A percentile compares a stretch with the other conserved stretches of the same genome.
Evolutionary conservation across 35 echinoderm and acorn worm species (phyloP).

Genomic region (Diadema setosum): DNA sequence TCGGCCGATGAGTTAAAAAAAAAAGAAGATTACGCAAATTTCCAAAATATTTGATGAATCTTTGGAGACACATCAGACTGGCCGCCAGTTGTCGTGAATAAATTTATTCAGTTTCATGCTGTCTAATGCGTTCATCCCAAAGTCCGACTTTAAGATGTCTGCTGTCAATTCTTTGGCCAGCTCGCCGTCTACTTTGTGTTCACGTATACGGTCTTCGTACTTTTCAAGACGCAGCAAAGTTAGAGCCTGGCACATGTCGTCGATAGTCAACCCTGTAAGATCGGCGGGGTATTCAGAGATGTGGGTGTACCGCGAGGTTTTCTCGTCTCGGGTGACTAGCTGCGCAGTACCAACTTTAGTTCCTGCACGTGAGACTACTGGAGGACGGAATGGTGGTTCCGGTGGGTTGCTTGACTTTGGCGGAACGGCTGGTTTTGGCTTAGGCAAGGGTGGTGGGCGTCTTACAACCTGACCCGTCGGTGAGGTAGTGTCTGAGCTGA

Average conservation of each 20-base stretch:
- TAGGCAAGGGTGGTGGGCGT: background rate
- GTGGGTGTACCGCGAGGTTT: background rate
- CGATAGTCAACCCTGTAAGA: background rate
- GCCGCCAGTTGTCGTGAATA: background rate
- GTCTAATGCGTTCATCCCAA: background rate
- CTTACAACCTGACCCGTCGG: background rate
- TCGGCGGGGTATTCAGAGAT: background rate
- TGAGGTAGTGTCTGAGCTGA: background rate
- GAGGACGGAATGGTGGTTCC: background rate
- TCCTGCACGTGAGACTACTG: background rate
- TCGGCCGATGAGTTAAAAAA: too few species aligned
- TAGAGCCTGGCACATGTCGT: background rate
- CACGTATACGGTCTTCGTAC: background rate
- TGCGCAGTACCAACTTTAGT: background rate
- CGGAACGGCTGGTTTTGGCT: background rate
- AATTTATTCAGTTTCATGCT: background rate
- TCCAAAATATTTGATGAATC: too few species aligned
- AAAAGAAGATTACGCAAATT: too few species aligned
- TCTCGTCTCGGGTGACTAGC: background rate
- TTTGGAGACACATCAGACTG: slow-evolving; percentile 7
- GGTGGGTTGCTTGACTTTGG: background rate
- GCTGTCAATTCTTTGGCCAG: background rate
- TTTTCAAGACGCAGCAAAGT: background rate
- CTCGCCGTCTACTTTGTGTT: background rate
- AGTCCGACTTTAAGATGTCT: background rate